Percentiles rank a stretch among this genome's conserved stretches.
These are phyloP conservation scores for Myripristis jacobus DNA, from an alignment of 2,797 vertebrate genomes.

Conservation along the genomic window DNA sequence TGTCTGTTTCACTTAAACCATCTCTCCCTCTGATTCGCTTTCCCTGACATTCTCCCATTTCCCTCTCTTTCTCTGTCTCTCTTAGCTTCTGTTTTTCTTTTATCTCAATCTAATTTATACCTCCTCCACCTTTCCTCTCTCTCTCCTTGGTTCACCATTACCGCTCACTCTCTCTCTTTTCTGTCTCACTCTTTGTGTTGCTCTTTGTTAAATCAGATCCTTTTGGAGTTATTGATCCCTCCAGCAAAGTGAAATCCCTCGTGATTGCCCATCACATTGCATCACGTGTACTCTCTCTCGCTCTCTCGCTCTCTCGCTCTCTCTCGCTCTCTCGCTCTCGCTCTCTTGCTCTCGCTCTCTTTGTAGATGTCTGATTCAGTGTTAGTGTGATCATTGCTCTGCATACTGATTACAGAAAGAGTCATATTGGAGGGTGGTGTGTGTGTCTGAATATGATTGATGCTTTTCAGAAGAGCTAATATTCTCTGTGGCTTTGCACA, in stretches of 20 bases:
- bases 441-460: no score
- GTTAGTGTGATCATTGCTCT: slow-evolving; percentile 3
- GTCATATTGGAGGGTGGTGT: no score
- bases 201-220: slow-evolving; percentile 47
- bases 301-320: not conserved
- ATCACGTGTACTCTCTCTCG: not conserved
- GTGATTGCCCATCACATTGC: slow-evolving; percentile 34
- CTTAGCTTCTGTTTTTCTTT: slow-evolving; percentile 26
- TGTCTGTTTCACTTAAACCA: no score
- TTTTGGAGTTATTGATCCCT: slow-evolving; percentile 40
- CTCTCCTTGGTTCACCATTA: not conserved
- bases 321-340: not conserved
- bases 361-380: slow-evolving; percentile 29
- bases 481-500: no score
- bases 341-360: not conserved
- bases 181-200: slow-evolving; percentile 17
- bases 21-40: no score
- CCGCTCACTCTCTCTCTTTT: not conserved
- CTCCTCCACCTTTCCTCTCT: slow-evolving; percentile 7
- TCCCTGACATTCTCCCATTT: not conserved
- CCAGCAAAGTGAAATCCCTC: slow-evolving; percentile 42
- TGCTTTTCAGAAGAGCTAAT: no score
- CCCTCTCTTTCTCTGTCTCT: not conserved
- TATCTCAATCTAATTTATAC: slow-evolving; percentile 34
- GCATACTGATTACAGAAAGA: not conserved